phyloP scores from a whole-genome alignment of 35 echinoderm and acorn worm species.

The Amphiura filiformis region DNA sequence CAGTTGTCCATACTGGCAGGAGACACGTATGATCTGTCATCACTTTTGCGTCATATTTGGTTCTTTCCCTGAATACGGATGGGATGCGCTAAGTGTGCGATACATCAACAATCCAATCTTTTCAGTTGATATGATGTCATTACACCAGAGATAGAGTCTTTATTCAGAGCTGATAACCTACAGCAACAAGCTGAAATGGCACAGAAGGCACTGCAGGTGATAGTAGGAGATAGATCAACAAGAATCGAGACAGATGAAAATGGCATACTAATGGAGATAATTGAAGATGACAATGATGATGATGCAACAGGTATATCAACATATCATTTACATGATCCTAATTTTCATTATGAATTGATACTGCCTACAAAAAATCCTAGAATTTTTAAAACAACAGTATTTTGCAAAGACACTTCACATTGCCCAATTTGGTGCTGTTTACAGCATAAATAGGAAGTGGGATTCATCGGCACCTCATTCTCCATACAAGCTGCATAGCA shows the following conservation, averaged over 20 bases:
- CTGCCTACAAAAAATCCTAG: too few relatives aligned
- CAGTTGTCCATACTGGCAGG: background rate
- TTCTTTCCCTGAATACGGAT: background rate
- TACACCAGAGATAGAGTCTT: background rate
- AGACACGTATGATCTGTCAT: background rate
- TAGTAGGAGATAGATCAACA: too few relatives aligned
- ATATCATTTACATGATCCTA: too few relatives aligned
- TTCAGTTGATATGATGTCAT: background rate
- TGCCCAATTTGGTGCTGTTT: too few relatives aligned
- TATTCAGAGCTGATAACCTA: background rate
- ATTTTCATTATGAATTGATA: too few relatives aligned
- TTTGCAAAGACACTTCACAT: too few relatives aligned
- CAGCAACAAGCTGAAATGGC: background rate
- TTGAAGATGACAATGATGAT: too few relatives aligned
- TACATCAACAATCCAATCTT: constrained; percentile 21
- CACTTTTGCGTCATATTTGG: constrained; percentile 18
- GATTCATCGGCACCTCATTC: too few relatives aligned
- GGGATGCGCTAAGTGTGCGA: background rate
- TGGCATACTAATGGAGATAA: background rate
- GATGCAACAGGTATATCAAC: too few relatives aligned
- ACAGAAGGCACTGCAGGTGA: background rate
- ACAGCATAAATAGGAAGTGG: too few relatives aligned
- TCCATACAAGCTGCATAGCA: too few relatives aligned
- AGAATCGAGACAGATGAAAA: background rate
- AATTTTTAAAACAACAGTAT: too few relatives aligned